Evolutionary conservation across 1,140 invertebrate species (phyloP), one percentile per base, ranked within the genome.

Genomic region (Microplitis mediator): DNA sequence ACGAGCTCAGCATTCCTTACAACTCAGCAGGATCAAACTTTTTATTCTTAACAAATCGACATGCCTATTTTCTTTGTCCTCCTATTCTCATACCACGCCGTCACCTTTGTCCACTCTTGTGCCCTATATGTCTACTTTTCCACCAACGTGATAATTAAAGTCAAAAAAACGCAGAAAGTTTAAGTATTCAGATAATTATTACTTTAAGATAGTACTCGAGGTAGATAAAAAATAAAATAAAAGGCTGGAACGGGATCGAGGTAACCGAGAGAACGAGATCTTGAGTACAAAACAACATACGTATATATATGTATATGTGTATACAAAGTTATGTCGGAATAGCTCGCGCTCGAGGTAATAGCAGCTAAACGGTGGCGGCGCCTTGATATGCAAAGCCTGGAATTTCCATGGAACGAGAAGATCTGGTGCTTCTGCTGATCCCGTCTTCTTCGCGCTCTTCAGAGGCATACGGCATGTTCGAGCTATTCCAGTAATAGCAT

Each of bases 1-100:
- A 73, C 63, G 74, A 62, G 58, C 69, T 74, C 76, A 73, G 76
- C 79, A 81, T 81, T 83, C 80, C 78, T 74, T 77, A 77, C 76
- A 75, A 75, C 76, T 75, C 34, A 56, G 62, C 64, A 68, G 61
- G 5, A 65, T 62, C 66, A 52, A 72, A 65, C 56, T 63, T 67
- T 73, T 73, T 64, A 63, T 45, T 54, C 31, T 34, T 36, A 64
- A 45, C 36, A 8, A 39, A 50, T 23, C 45, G 13, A 64, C 60
- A 16, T 54, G 5, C 60, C 11, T 52, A 56, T 39, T 14, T 50
- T 56, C 36, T 65, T 66, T 65, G 64, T 60, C 23, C 11, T 31
- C 58, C 36, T 67, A 72, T 67, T 62, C 64, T 51, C 45, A 61
- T 67, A 52, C 54, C 54, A 14, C 0, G 0, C 34, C 45, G 63